Evolutionary conservation across 2,113 vertebrate genomes (phyloP).

Genomic region (Hassar affinis): DNA sequence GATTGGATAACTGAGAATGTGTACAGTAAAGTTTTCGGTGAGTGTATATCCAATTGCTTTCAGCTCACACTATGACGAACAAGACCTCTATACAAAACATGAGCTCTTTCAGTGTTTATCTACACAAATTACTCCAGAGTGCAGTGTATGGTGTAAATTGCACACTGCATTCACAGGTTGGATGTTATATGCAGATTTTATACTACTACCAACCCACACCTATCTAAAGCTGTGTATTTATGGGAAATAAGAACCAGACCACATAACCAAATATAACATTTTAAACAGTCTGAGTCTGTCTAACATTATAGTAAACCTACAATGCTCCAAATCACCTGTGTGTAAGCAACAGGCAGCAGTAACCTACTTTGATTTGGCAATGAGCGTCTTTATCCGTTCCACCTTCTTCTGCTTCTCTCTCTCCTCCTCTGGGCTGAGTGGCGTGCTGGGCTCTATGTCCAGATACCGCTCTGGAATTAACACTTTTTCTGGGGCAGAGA

Average conservation of each 20-base stretch:
- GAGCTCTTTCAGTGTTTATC: neutral
- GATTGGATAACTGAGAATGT: neutral
- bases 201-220: neutral
- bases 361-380: slow-evolving; percentile 94
- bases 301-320: neutral
- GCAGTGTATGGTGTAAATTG: neutral
- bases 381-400: slow-evolving; percentile 93
- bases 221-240: neutral
- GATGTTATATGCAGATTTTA: neutral
- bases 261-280: neutral
- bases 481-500: slow-evolving; percentile 84
- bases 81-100: neutral
- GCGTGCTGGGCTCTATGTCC: slow-evolving; percentile 77
- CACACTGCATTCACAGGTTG: neutral
- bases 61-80: neutral
- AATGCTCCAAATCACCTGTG: neutral
- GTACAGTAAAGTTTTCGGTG: neutral
- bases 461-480: slow-evolving; percentile 87
- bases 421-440: slow-evolving; percentile 89
- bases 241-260: neutral
- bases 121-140: neutral
- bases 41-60: neutral
- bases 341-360: neutral
- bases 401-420: slow-evolving; percentile 95
- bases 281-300: neutral